phyloP scores from a whole-genome alignment of 2,797 vertebrate species.

The Yasuhikotakia modesta region DNA sequence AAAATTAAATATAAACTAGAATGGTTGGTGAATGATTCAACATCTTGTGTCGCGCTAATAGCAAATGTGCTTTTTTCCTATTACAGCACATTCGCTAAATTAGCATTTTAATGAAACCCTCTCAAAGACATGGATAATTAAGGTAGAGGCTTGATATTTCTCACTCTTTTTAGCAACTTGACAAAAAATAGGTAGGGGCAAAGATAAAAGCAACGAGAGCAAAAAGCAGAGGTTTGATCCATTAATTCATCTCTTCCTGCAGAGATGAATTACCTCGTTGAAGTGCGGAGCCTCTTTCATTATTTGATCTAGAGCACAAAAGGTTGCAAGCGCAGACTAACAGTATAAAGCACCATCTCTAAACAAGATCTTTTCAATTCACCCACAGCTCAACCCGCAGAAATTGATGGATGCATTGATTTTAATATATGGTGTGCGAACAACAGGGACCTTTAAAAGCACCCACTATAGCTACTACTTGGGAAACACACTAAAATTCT shows the following conservation, averaged over 20 bases:
- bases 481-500: neutral
- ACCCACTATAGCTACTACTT: neutral
- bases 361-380: constrained; percentile 41
- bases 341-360: constrained; percentile 38
- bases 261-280: constrained; percentile 52
- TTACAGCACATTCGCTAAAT: constrained; percentile 27
- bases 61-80: constrained; percentile 28
- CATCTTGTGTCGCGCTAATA: constrained; percentile 9
- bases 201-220: constrained; percentile 60
- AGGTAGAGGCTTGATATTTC: constrained; percentile 75
- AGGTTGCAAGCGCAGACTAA: constrained; percentile 34
- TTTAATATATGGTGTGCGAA: constrained; percentile 11
- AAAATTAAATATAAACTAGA: neutral
- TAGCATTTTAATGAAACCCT: constrained; percentile 61
- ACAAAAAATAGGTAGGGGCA: constrained; percentile 50
- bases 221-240: constrained; percentile 58
- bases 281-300: constrained; percentile 52
- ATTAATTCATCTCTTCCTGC: constrained; percentile 55
- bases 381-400: constrained; percentile 8
- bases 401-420: constrained; percentile 19
- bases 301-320: constrained; percentile 60
- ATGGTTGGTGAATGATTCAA: neutral
- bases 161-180: constrained; percentile 44
- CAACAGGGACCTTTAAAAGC: neutral
- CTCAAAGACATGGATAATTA: constrained; percentile 63